Conservation (phyloP, 2,113 vertebrate species). For the Channa maculata region DNA sequence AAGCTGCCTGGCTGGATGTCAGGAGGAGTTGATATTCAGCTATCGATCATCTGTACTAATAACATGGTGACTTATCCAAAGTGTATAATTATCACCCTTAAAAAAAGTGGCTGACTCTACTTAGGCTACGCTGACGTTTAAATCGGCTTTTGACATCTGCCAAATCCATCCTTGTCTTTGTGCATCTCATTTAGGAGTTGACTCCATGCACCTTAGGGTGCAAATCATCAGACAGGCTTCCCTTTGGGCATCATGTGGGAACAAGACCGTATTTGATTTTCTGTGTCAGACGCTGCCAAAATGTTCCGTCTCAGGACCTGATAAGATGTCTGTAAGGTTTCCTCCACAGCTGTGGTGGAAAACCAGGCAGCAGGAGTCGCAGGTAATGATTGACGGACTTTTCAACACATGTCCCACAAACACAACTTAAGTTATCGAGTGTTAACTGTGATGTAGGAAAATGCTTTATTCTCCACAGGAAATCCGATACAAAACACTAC, state of each 20-base stretch:
- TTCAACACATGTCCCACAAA: too few species aligned
- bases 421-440: too few species aligned
- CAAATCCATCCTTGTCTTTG: not conserved
- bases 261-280: constrained; percentile 14
- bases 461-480: too few species aligned
- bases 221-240: constrained; percentile 11
- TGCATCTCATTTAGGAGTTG: constrained; percentile 4
- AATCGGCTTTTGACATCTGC: constrained; percentile 40
- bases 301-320: constrained; percentile 34
- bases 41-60: constrained; percentile 82
- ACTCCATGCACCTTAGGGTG: constrained; percentile 26
- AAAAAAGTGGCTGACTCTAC: constrained; percentile 70
- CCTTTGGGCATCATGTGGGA: constrained; percentile 27
- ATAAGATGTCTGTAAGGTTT: constrained; percentile 20
- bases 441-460: too few species aligned
- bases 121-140: constrained; percentile 41
- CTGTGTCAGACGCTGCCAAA: constrained; percentile 31
- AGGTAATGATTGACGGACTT: too few species aligned
- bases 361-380: not conserved
- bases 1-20: constrained; percentile 51
- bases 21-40: constrained; percentile 72
- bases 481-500: too few species aligned
- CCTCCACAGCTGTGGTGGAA: constrained; percentile 28
- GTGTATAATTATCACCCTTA: constrained; percentile 80
- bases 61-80: constrained; percentile 64